Evolutionary conservation across 2,113 vertebrate genomes (phyloP), one percentile per base, ranked within the genome.

Genomic region (Aphyosemion australe): DNA sequence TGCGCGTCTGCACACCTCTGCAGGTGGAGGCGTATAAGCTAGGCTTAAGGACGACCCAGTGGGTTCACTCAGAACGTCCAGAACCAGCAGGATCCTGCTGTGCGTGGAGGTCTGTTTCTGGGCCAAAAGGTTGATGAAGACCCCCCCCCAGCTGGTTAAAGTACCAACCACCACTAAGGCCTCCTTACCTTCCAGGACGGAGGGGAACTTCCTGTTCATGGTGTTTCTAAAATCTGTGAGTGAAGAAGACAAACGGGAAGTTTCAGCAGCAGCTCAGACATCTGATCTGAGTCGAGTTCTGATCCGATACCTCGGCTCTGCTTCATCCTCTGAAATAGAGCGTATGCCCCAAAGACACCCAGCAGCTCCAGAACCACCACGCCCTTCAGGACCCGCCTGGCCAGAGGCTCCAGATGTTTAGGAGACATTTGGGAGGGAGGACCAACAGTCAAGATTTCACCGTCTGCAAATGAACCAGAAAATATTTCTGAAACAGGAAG

Each of bases 171-270:
- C 5, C 26, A 26, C 26, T 26, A 26, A 26, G 26, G 26, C 26
- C 26, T 26, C 26, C 21, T 70, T 11, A 95, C 95, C 92, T 93
- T 95, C 93, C 4, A 95, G 85, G 55, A 95, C 61, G 1, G 90
- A 91, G 1, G 95, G 94, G 13, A 91, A 92, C 66, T 67, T 91
- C 62, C 69, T 90, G 67, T 90, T 93, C 92, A 96, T 85, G 45
- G 87, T 93, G 48, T 74, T 74, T 64, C 95, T 93, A 87, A 95
- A 94, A 77, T 95, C 95, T 95, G 84, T 19, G 1, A 7, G n/a
- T n/a, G n/a, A n/a, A n/a, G 49, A 21, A 52, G 34, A 68, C 3
- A 51, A 47, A 64, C 61, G 0, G 13, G 2, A 6, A 8, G 31
- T 37, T 51, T 51, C 37, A 63, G 59, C 14, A 32, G 20, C 37